Evolutionary conservation across 2,113 vertebrate genomes (phyloP), one percentile per base, ranked within the genome.

Genomic region (Tretioscincus oriximinensis): DNA sequence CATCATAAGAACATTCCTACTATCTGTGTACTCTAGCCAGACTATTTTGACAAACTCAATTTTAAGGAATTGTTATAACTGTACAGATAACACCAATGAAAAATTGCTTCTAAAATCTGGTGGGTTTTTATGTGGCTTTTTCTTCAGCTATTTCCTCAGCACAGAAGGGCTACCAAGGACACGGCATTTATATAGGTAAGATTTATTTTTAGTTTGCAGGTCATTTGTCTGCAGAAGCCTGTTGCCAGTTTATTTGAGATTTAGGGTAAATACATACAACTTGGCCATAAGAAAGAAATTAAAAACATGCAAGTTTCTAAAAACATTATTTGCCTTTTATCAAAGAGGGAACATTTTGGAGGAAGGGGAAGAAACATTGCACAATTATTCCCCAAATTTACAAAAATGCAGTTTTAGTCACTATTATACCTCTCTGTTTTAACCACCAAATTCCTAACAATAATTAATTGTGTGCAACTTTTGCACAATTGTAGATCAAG

Each of bases 151-250:
- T 84, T 99, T 99, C 90, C 87, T 99, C 87, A 99, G 98, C 94
- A 99, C 98, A 0, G 98, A 99, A 87, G 97, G 98, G 29, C 93
- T 95, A 21, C 97, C 97, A 0, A 96, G 95, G 73, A 92, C 96
- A 63, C 91, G 97, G n/a, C 98, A 99, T 35, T 93, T 99, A 68
- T 99, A 98, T 95, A 99, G 98, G 98, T 99, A 75, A 61, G 82
- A 72, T 29, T 77, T 66, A 47, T 60, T 11, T 74, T 69, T 58
- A 60, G 31, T 68, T 75, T 24, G 4, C 20, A 7, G 11, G 80
- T 58, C 65, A 49, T 67, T 64, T 64, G 10, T 0, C 6, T 0
- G 0, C 74, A 16, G 69, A 24, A 9, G 2, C 7, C 66, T 78
- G 22, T 66, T 69, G 6, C 8, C 70, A 35, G 63, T 73, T 71